Conservation (phyloP, 2,113 vertebrate genomes). For the Prochilodus magdalenae region DNA sequence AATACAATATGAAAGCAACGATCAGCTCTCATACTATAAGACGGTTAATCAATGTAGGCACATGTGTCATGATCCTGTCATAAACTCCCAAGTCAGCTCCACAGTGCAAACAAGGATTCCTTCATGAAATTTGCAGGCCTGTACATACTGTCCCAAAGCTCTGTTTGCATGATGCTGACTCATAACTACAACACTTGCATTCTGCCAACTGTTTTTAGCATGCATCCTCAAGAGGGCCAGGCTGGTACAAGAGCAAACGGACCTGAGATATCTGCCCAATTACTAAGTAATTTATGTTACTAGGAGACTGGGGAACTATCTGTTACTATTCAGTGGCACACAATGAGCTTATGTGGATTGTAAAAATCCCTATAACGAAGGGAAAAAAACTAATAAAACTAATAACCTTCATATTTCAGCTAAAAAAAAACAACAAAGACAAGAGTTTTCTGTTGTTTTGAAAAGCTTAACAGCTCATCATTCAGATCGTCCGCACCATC, state of each 20-base stretch:
- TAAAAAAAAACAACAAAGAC: no score
- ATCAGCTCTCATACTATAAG: not conserved
- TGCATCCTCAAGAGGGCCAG: constrained; percentile 23
- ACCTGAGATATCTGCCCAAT: constrained; percentile 10
- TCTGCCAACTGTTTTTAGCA: constrained; percentile 23
- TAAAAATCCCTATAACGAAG: not conserved
- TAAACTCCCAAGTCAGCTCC: not conserved
- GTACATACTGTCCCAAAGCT: constrained; percentile 33
- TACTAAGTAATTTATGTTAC: constrained; percentile 33
- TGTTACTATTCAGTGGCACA: not conserved
- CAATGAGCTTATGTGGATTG: not conserved
- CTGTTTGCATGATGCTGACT: constrained; percentile 34
- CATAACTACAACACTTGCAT: constrained; percentile 35
- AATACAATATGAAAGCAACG: not conserved
- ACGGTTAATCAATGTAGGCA: not conserved
- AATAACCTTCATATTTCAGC: not conserved
- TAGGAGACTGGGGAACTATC: constrained; percentile 23
- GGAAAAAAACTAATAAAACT: no score
- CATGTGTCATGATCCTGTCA: not conserved
- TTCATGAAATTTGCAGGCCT: constrained; percentile 5
- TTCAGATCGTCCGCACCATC: not conserved
- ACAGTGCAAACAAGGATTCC: constrained; percentile 14
- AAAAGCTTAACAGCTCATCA: no score
- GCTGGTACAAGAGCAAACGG: constrained; percentile 8
- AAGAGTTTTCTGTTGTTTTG: no score